Conservation (phyloP, 1,140 invertebrate species). For the Drosophila lini region DNA sequence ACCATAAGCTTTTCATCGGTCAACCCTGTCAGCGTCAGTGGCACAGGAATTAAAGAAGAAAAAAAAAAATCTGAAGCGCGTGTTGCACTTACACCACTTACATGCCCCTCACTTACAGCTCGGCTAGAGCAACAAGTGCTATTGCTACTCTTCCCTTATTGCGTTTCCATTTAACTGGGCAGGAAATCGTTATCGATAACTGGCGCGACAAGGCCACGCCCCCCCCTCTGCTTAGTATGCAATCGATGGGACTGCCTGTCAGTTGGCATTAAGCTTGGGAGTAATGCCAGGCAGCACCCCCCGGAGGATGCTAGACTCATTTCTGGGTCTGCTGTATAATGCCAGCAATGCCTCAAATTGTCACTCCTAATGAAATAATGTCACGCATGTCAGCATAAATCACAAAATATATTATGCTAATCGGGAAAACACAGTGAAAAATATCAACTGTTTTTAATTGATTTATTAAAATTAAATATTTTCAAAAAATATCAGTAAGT, state of each 20-base stretch:
- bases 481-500: neutral
- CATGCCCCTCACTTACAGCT: neutral
- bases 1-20: conserved; percentile 26
- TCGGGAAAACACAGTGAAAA: conserved; percentile 13
- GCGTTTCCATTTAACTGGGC: conserved; percentile 27
- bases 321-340: conserved; percentile 19
- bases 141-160: conserved; percentile 4
- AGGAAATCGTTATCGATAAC: conserved; percentile 51
- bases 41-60: neutral
- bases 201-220: conserved; percentile 36
- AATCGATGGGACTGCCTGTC: conserved; percentile 52
- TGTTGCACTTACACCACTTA: conserved; percentile 25
- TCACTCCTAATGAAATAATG: conserved; percentile 60
- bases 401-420: conserved; percentile 49
- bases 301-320: conserved; percentile 30
- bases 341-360: conserved; percentile 48
- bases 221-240: conserved; percentile 60
- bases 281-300: neutral
- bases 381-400: conserved; percentile 59
- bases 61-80: conserved; percentile 23
- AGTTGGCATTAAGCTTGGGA: conserved; percentile 53
- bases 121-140: conserved; percentile 35
- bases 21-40: conserved; percentile 22
- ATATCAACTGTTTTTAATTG: neutral
- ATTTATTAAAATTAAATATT: neutral